Conservation (phyloP, 2,113 vertebrate genomes). For the Tachysurus vachellii region DNA sequence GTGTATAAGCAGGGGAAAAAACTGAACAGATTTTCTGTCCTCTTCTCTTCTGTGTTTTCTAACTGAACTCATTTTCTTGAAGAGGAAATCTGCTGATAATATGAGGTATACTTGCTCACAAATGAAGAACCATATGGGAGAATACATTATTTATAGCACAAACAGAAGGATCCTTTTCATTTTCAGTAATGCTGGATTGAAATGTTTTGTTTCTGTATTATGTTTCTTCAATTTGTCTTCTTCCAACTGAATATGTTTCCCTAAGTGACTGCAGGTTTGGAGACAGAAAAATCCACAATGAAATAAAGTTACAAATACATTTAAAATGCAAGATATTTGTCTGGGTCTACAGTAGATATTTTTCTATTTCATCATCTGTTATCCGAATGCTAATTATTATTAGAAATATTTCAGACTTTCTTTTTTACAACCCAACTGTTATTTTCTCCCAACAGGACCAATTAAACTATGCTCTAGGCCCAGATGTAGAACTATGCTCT, state of each 20-base stretch:
- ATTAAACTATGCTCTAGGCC: background rate
- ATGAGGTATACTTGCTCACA: background rate
- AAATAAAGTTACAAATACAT: background rate
- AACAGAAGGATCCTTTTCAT: background rate
- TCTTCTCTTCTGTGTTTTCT: background rate
- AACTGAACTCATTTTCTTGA: background rate
- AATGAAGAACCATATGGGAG: background rate
- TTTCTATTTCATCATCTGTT: background rate
- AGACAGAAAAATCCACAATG: background rate
- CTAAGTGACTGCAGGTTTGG: background rate
- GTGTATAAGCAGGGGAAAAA: background rate
- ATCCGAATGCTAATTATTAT: background rate
- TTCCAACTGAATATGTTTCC: background rate
- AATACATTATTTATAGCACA: conserved; percentile 10
- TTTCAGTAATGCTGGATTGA: background rate
- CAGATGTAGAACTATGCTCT: background rate
- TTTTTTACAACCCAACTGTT: background rate
- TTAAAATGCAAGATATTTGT: background rate
- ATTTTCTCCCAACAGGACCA: background rate
- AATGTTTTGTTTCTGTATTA: background rate
- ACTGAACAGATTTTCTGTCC: background rate
- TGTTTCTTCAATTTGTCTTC: background rate
- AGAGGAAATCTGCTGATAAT: background rate
- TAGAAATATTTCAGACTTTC: background rate
- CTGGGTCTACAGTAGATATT: background rate